Evolutionary conservation across 1,140 invertebrate genomes (phyloP).

Genomic region (Gyrodactylus bullatarudis): DNA sequence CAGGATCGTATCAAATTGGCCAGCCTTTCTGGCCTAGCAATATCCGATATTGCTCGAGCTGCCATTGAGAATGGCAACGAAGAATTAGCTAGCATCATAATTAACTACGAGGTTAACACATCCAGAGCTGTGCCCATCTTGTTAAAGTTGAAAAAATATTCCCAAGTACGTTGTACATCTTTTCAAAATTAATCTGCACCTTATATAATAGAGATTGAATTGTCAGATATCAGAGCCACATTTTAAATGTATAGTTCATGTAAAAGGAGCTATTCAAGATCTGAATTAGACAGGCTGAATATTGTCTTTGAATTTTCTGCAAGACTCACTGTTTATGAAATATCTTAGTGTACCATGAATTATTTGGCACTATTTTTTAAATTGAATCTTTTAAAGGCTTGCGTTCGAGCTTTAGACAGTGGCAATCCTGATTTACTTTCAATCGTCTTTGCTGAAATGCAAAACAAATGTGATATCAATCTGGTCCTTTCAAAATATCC

Average conservation of each 20-base stretch:
- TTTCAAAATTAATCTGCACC: not conserved
- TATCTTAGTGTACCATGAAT: no score
- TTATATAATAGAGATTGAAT: not conserved
- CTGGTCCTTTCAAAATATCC: not conserved
- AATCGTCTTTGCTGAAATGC: not conserved
- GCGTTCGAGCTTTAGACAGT: not conserved
- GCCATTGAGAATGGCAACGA: not conserved
- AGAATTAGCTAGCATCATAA: not conserved
- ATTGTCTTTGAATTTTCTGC: no score
- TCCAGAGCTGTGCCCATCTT: not conserved
- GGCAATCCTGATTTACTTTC: not conserved
- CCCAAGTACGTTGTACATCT: not conserved
- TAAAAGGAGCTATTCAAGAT: no score
- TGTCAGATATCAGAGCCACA: no score
- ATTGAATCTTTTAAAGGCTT: no score
- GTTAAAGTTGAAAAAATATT: not conserved
- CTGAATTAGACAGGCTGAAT: no score
- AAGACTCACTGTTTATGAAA: no score
- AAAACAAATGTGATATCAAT: not conserved
- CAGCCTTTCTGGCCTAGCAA: not conserved
- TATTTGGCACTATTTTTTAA: no score
- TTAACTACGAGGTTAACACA: not conserved
- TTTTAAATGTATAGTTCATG: no score
- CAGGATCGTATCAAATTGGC: not conserved
- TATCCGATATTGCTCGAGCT: not conserved